Evolutionary conservation across 2,888 invertebrate species (phyloP), one percentile per base, ranked within the genome.

Genomic region (Pelosia muscerda): DNA sequence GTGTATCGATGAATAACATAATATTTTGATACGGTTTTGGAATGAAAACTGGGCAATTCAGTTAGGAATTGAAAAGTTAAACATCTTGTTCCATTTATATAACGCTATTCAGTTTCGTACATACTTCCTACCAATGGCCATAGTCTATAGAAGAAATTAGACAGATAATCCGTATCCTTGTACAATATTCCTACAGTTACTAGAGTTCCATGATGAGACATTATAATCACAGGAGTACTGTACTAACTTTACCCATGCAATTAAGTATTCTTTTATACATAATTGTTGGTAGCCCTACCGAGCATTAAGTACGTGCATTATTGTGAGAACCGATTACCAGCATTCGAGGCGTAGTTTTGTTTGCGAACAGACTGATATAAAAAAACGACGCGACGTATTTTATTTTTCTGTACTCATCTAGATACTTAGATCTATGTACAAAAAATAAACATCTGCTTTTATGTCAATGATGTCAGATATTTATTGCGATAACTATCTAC

Each of bases 391-490:
- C 15, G 38, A 38, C 4, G 38, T 38, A n/a, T n/a, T 19, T n/a
- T n/a, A n/a, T 49, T 49, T 49, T 49, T n/a, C 49, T 9, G 9
- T 49, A 49, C n/a, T n/a, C 9, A 49, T 31, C 31, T n/a, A n/a
- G n/a, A n/a, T 8, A 31, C 8, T 31, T 31, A 9, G 31, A 6
- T 42, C n/a, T n/a, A 4, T 49, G 6, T 19, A 49, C 49, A 49
- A 49, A 49, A 49, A 49, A 49, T 49, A 49, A 49, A 49, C 49
- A 49, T 34, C 34, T 34, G 9, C 19, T 49, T 49, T 19, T n/a
- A 49, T 49, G n/a, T 49, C 49, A 49, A 49, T 49, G 49, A 49
- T 49, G 49, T 49, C 49, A 49, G 49, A 49, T 49, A n/a, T 42
- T 42, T 19, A 19, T n/a, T 49, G 49, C 9, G 49, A 49, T 49